These are phyloP conservation scores for Cosmia pyralina DNA, from an alignment of 2,888 invertebrate genomes.

Conservation along the genomic window DNA sequence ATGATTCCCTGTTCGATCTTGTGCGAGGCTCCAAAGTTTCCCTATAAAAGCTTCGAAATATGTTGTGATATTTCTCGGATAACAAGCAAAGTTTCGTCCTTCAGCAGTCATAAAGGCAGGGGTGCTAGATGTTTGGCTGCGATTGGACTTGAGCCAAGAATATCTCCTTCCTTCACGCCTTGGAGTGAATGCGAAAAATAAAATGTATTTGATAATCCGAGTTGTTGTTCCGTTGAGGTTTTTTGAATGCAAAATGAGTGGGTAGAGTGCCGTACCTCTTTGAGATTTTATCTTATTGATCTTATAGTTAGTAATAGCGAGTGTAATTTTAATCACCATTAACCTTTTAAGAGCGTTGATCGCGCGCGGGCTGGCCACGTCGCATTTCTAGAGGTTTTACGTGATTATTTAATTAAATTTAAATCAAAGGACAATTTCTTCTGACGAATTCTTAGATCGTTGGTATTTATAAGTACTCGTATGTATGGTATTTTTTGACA, in stretches of 20 bases:
- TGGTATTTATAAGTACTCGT: no score
- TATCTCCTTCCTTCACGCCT: constrained; percentile 56
- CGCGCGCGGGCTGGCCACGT: no score
- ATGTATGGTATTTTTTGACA: no score
- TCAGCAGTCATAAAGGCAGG: constrained; percentile 73
- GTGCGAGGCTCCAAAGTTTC: constrained; percentile 83
- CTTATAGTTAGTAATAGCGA: no score
- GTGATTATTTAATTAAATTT: no score
- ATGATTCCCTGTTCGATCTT: constrained; percentile 68
- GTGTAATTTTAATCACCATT: no score
- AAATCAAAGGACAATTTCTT: no score
- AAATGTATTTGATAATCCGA: constrained; percentile 62
- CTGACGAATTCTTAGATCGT: no score
- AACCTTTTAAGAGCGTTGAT: no score
- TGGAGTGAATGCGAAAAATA: constrained; percentile 61
- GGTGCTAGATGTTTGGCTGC: constrained; percentile 70
- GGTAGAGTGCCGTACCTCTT: constrained; percentile 1
- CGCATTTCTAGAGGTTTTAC: no score
- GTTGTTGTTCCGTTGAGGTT: constrained; percentile 48
- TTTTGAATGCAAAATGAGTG: constrained; percentile 49
- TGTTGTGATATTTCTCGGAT: constrained; percentile 87
- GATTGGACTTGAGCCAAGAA: constrained; percentile 73
- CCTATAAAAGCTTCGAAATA: constrained; percentile 82
- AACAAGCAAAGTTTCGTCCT: constrained; percentile 87
- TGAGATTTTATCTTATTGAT: constrained; percentile 1